A percentile compares a stretch with the other conserved stretches of the same genome.
Conservation (phyloP, 1,140 invertebrate genomes). For the Neoseiulus cucumeris region DNA sequence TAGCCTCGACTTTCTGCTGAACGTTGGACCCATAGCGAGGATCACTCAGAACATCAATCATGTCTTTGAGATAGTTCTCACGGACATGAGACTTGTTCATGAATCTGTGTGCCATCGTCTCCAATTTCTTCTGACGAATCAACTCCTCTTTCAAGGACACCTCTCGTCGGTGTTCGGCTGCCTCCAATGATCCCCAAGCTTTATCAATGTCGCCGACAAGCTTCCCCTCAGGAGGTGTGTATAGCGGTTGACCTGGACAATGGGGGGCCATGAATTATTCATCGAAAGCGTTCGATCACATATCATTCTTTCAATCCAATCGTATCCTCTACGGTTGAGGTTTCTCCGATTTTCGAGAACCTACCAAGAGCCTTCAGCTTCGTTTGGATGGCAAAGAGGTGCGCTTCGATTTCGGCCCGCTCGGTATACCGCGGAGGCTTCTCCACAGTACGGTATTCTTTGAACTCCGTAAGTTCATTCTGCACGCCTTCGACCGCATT, state of each 20-base stretch:
- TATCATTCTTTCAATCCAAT: no score
- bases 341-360: background rate
- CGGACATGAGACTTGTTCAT: constrained; percentile 56
- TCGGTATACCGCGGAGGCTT: constrained; percentile 97
- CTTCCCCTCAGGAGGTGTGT: constrained; percentile 72
- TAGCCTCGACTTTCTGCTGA: constrained; percentile 71
- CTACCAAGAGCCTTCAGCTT: constrained; percentile 59
- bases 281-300: background rate
- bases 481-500: constrained; percentile 90
- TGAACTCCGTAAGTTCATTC: constrained; percentile 66
- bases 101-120: constrained; percentile 88
- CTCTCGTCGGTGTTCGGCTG: constrained; percentile 81
- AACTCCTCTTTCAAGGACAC: constrained; percentile 75
- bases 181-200: constrained; percentile 76
- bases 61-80: constrained; percentile 87
- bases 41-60: constrained; percentile 86
- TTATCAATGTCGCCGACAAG: constrained; percentile 71
- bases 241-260: constrained; percentile 52
- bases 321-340: no score
- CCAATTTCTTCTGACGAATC: constrained; percentile 71
- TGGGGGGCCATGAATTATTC: background rate
- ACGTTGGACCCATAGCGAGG: constrained; percentile 73
- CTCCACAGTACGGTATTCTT: constrained; percentile 84
- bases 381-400: constrained; percentile 91
- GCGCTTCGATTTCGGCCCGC: constrained; percentile 83